Percentiles rank a stretch among this genome's conserved stretches.
These are phyloP conservation scores for Tridacna gigas DNA, from an alignment of 2,888 invertebrate species.

Conservation along the genomic window DNA sequence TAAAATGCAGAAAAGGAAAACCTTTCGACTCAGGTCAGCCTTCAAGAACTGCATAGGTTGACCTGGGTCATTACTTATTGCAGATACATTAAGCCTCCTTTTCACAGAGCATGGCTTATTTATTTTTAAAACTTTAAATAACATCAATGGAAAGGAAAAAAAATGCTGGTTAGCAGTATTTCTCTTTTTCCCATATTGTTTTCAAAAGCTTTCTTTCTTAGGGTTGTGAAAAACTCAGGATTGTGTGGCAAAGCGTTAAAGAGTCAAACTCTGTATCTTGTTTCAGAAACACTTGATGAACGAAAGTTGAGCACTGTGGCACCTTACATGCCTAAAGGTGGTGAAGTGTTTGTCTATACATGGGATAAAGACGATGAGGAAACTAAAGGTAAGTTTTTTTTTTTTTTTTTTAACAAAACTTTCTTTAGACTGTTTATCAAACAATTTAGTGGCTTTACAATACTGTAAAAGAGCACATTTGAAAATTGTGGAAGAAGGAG, in stretches of 20 bases:
- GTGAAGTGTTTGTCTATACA: slow-evolving; percentile 25
- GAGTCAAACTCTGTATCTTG: not conserved
- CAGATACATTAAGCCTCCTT: too few species aligned
- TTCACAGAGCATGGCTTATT: too few species aligned
- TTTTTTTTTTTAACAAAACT: too few species aligned
- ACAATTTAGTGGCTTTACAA: too few species aligned
- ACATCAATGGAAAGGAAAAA: not conserved
- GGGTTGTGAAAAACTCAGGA: not conserved
- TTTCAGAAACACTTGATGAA: slow-evolving; percentile 19
- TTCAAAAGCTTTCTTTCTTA: not conserved
- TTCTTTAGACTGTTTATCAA: too few species aligned
- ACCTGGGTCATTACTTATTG: too few species aligned
- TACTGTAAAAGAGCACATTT: too few species aligned
- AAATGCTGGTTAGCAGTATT: not conserved
- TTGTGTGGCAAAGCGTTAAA: not conserved
- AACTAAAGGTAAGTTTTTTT: slow-evolving; percentile 16
- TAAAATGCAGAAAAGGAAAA: too few species aligned
- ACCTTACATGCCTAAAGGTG: slow-evolving; percentile 32
- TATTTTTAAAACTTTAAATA: too few species aligned
- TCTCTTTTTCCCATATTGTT: not conserved
- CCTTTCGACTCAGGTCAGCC: too few species aligned
- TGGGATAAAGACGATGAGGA: slow-evolving; percentile 19
- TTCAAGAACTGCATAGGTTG: too few species aligned
- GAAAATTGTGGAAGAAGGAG: too few species aligned
- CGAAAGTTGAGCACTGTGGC: slow-evolving; percentile 1